These are phyloP conservation scores for Myotis vivesi DNA, from an alignment of 2,797 vertebrate species.

Conservation along the genomic window DNA sequence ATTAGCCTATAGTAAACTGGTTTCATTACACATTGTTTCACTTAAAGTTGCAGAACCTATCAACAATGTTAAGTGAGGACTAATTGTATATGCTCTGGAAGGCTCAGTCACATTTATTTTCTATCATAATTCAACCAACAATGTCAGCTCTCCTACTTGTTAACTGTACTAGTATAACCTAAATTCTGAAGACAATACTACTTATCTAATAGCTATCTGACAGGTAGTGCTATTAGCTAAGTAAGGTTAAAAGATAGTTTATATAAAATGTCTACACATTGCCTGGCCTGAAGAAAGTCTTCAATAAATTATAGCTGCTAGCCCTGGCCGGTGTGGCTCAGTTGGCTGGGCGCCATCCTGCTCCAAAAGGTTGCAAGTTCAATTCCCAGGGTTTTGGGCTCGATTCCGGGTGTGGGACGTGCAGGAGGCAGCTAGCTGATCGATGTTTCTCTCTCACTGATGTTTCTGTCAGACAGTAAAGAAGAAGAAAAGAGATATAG, in stretches of 20 bases:
- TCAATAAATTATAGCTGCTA: not conserved
- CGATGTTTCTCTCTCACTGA: not conserved
- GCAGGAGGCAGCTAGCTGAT: not conserved
- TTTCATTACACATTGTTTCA: not conserved
- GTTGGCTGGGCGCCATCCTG: not conserved
- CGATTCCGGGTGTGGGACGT: not conserved
- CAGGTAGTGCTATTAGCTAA: not conserved
- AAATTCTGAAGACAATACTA: not conserved
- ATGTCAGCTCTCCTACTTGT: not conserved
- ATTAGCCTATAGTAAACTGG: not conserved
- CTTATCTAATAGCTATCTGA: not conserved
- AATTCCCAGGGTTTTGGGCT: not conserved
- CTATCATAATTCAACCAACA: not conserved
- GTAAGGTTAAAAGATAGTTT: not conserved
- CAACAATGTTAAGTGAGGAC: not conserved
- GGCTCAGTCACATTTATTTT: not conserved
- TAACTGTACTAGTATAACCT: not conserved
- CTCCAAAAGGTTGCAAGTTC: not conserved
- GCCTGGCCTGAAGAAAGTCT: not conserved
- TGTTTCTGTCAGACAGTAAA: not conserved
- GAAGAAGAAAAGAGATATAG: too few species aligned
- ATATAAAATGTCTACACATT: not conserved
- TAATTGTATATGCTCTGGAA: not conserved
- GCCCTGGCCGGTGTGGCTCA: not conserved
- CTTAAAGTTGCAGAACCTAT: not conserved